Conservation (phyloP, 2,888 invertebrate species). For the Keiferia lycopersicella region DNA sequence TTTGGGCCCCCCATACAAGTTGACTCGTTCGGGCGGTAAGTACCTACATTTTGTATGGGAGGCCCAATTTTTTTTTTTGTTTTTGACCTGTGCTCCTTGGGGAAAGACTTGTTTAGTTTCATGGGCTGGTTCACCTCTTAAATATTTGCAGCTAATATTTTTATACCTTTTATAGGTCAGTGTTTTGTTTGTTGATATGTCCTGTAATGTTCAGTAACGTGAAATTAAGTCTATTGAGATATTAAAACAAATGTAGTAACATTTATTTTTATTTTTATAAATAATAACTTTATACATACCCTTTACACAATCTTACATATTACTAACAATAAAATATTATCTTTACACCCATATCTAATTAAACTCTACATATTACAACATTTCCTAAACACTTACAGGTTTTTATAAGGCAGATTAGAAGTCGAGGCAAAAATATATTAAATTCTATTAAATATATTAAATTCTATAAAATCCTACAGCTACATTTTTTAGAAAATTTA, state of each 20-base stretch:
- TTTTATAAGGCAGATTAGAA: background rate
- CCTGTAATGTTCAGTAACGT: too few species aligned
- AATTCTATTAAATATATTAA: background rate
- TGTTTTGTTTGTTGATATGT: too few species aligned
- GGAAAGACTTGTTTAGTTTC: too few species aligned
- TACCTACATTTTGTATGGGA: too few species aligned
- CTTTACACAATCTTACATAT: background rate
- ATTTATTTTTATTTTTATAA: background rate
- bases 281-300: constrained; percentile 1
- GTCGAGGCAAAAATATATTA: background rate
- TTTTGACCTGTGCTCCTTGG: too few species aligned
- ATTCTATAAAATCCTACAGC: background rate
- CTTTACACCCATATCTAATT: constrained; percentile 1
- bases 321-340: background rate
- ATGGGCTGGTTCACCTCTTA: too few species aligned
- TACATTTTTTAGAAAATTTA: background rate
- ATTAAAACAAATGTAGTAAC: background rate
- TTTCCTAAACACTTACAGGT: background rate
- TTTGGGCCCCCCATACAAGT: too few species aligned
- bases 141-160: too few species aligned
- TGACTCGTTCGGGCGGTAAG: too few species aligned
- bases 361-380: background rate
- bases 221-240: too few species aligned
- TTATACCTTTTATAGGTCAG: too few species aligned
- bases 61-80: too few species aligned